Conservation (phyloP, 1,140 invertebrate genomes). For the Aethina tumida region DNA sequence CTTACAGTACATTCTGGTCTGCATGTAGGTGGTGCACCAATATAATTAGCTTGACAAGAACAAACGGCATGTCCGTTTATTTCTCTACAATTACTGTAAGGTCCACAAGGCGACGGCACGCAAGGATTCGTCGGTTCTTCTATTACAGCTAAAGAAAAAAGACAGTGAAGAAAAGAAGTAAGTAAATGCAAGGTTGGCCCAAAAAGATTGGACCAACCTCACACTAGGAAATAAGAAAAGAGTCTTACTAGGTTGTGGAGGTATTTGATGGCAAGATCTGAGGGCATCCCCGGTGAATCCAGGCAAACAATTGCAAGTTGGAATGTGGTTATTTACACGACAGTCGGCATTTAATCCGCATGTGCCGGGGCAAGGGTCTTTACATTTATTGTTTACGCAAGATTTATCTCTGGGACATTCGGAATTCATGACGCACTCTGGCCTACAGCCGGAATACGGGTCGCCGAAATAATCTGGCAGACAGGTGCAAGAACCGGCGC, state of each 20-base stretch:
- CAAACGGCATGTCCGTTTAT: conserved; percentile 57
- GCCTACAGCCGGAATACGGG: conserved; percentile 61
- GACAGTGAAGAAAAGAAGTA: conserved; percentile 7
- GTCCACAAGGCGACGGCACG: conserved; percentile 56
- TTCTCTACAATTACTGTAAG: conserved; percentile 58
- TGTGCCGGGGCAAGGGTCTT: conserved; percentile 52
- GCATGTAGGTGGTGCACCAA: conserved; percentile 59
- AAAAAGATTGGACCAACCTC: conserved; percentile 1
- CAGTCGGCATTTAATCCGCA: conserved; percentile 60
- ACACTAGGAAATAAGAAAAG: conserved; percentile 7
- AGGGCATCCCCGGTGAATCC: conserved; percentile 57
- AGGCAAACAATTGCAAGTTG: conserved; percentile 54
- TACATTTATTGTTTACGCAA: conserved; percentile 55
- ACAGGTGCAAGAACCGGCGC: conserved; percentile 60
- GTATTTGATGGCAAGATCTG: conserved; percentile 40
- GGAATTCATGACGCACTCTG: conserved; percentile 60
- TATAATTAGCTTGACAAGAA: conserved; percentile 55
- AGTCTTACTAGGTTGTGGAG: conserved; percentile 23
- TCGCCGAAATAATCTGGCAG: conserved; percentile 58
- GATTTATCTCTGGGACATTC: conserved; percentile 52
- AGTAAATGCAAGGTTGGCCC: conserved; percentile 1
- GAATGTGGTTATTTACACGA: conserved; percentile 56
- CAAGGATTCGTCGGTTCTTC: conserved; percentile 47
- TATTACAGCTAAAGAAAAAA: conserved; percentile 30
- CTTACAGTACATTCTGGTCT: conserved; percentile 66